Base-by-base conservation (phyloP, 2,797 vertebrate species). In the Podarcis lilfordi region DNA sequence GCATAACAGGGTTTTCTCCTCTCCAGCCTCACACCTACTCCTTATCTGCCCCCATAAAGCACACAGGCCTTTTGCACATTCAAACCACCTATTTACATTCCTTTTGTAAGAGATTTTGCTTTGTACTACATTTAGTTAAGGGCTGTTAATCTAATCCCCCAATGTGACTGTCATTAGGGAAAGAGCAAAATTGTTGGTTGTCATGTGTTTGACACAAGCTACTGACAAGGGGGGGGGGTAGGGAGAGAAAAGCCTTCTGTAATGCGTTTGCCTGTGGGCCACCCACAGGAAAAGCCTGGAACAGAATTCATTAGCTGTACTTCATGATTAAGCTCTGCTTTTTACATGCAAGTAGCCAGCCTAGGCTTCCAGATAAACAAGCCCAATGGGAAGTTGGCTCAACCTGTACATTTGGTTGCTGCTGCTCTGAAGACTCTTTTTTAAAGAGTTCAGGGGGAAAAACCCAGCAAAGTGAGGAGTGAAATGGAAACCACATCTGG, bases 131-230 rank as follows among this genome's bases (percentile, higher is more conserved):
- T 78, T 91, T 91, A 85, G 81, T 45, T 85, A 82, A 86, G 29
- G 85, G 81, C 61, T 90, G 91, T 82, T 94, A 91, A 92, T 93
- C 90, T 95, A 93, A 93, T 93, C 91, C 82, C 50, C 86, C 90
- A 93, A 23, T n/a, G 92, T 93, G 93, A 94, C 92, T 72, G 89
- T 94, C 92, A 94, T 92, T 84, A 93, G 86, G 81, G 91, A 83
- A 92, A 88, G 90, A 69, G 88, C 77, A 89, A 87, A 93, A 86
- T n/a, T 86, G 84, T 86, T 86, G 89, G 87, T 80, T 88, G 91
- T 93, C 95, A 94, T 29, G 1, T 91, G 93, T 80, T 66, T 64
- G 84, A 94, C 25, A 72, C 23, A 37, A 86, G 75, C 64, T 92
- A 82, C 1, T 91, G 64, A 85, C 66, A 75, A 72, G 74, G 37